These are phyloP conservation scores for Oreotrochilus melanogaster DNA, from an alignment of 2,113 vertebrate species.

Conservation along the genomic window DNA sequence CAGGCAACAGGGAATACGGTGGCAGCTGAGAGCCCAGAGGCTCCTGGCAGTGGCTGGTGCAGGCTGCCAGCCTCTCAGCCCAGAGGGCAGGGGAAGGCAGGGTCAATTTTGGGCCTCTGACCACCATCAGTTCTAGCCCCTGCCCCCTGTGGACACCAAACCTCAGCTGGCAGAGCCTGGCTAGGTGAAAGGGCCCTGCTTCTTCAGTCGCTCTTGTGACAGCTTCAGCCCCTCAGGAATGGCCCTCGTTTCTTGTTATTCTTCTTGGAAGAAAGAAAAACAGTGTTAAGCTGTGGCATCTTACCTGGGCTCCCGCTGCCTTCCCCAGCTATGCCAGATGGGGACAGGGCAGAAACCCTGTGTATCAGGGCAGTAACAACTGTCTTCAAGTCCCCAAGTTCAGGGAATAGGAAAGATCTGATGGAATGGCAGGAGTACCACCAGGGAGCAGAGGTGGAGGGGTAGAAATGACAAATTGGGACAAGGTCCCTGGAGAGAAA, in stretches of 20 bases:
- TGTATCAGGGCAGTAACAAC: neutral
- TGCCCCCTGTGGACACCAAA: slow-evolving; percentile 55
- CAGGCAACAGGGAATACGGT: neutral
- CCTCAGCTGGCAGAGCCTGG: slow-evolving; percentile 55
- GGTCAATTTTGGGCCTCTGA: slow-evolving; percentile 7
- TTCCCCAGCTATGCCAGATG: neutral
- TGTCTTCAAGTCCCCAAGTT: neutral
- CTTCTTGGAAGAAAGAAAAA: slow-evolving; percentile 74
- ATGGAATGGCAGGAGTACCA: neutral
- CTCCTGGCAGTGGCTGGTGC: neutral
- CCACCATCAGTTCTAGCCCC: slow-evolving; percentile 45
- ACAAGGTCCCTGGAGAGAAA: neutral
- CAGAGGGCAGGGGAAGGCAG: neutral
- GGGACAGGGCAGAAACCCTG: neutral
- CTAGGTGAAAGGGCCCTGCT: slow-evolving; percentile 7
- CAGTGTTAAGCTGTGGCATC: neutral
- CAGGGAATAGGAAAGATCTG: neutral
- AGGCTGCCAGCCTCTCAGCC: neutral
- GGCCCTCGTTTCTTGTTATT: slow-evolving; percentile 91
- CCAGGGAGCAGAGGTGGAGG: neutral
- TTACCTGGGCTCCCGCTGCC: neutral
- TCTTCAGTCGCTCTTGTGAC: slow-evolving; percentile 15
- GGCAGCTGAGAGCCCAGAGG: neutral
- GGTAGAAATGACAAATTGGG: neutral
- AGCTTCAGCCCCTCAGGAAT: slow-evolving; percentile 85